A percentile compares a stretch with the other conserved stretches of the same genome.
Conservation (phyloP, 2,797 vertebrate species). For the Rhinogobio ventralis region DNA sequence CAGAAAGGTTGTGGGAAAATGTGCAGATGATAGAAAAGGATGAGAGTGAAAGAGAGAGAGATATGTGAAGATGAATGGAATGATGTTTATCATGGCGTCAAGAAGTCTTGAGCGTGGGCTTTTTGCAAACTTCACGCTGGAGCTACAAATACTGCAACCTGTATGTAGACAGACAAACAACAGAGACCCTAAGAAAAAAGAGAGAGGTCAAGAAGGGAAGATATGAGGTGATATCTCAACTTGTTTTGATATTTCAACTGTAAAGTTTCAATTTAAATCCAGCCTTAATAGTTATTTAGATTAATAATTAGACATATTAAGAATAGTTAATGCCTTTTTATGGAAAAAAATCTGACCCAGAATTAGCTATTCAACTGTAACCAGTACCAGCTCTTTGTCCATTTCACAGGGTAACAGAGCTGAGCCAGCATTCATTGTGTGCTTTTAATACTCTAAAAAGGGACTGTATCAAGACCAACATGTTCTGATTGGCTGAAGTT, state of each 20-base stretch:
- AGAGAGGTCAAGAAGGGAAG: neutral
- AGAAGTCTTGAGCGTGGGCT: slow-evolving; percentile 39
- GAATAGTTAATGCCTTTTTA: neutral
- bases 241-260: neutral
- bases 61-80: slow-evolving; percentile 51
- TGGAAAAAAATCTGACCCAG: neutral
- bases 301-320: neutral
- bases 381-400: neutral
- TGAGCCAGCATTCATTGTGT: slow-evolving; percentile 12
- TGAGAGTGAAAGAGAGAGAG: slow-evolving; percentile 26
- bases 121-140: slow-evolving; percentile 66
- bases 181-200: slow-evolving; percentile 23
- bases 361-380: neutral
- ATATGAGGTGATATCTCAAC: neutral
- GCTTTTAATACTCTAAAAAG: slow-evolving; percentile 12
- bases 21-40: neutral
- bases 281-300: neutral
- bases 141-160: slow-evolving; percentile 70
- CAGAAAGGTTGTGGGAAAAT: slow-evolving; percentile 22
- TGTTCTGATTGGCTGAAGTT: slow-evolving; percentile 29
- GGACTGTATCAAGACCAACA: neutral
- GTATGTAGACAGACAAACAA: slow-evolving; percentile 66
- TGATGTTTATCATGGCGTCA: slow-evolving; percentile 44
- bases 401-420: neutral
- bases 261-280: neutral